Percentiles rank a stretch among this genome's conserved stretches.
Evolutionary conservation across 2,888 invertebrate genomes (phyloP).

Genomic region (Drosophila macrothrix): DNA sequence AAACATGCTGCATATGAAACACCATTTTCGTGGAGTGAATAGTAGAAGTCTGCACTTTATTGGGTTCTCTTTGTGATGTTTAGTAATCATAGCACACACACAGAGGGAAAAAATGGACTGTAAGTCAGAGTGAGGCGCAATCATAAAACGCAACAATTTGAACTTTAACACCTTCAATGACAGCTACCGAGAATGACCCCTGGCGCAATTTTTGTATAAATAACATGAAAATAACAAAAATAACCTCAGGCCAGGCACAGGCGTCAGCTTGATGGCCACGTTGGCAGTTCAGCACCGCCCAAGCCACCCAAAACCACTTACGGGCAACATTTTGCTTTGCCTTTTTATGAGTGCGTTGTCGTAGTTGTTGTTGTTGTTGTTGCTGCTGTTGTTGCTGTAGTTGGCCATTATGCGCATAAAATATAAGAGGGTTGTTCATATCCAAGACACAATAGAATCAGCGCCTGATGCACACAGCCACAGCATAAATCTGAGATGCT

Average conservation of each 20-base stretch:
- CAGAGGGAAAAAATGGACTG: not conserved
- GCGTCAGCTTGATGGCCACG: constrained; percentile 25
- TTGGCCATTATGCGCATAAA: constrained; percentile 78
- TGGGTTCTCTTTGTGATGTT: constrained; percentile 23
- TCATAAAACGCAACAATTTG: constrained; percentile 68
- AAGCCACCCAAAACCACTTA: constrained; percentile 44
- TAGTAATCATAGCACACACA: constrained; percentile 51
- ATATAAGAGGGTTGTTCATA: constrained; percentile 78
- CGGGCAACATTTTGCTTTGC: constrained; percentile 53
- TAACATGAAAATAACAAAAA: constrained; percentile 78
- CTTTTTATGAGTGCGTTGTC: constrained; percentile 52
- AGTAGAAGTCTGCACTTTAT: constrained; percentile 40
- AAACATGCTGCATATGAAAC: constrained; percentile 20
- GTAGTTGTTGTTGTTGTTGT: constrained; percentile 23
- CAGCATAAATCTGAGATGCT: constrained; percentile 71
- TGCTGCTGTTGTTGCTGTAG: constrained; percentile 44
- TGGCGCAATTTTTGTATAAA: constrained; percentile 78
- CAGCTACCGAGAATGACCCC: constrained; percentile 71
- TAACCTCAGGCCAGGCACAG: constrained; percentile 50
- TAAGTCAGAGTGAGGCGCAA: constrained; percentile 12
- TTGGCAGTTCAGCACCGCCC: constrained; percentile 5
- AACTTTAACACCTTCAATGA: constrained; percentile 79
- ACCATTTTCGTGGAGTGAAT: constrained; percentile 57
- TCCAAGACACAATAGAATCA: constrained; percentile 71
- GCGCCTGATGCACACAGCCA: constrained; percentile 50